These are phyloP conservation scores for Percopsis transmontana DNA, from an alignment of 2,113 vertebrate genomes.

Conservation along the genomic window DNA sequence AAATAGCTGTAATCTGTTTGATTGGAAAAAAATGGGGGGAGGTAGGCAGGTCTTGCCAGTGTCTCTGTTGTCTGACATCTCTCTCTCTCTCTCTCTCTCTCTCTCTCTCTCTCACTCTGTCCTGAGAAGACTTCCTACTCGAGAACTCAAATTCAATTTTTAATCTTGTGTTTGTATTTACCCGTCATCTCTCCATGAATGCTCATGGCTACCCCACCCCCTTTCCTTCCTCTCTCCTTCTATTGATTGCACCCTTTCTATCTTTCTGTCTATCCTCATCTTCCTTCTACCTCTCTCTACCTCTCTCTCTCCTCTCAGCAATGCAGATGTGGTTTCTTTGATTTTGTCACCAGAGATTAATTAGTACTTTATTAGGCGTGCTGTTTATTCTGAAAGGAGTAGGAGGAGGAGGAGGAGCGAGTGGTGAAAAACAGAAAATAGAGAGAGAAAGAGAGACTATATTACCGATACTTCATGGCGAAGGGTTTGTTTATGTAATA, in stretches of 20 bases:
- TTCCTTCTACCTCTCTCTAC: conserved; percentile 4
- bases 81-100: not conserved
- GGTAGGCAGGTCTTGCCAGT: no score
- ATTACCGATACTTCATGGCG: conserved; percentile 14
- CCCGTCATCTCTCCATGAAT: not conserved
- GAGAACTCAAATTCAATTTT: no score
- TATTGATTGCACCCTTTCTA: conserved; percentile 2
- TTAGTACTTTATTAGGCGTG: conserved; percentile 71
- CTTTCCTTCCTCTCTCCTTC: conserved; percentile 6
- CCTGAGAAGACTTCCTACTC: not conserved
- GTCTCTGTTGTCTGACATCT: not conserved
- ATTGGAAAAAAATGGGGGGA: no score
- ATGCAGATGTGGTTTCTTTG: conserved; percentile 75
- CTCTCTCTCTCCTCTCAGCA: conserved; percentile 42
- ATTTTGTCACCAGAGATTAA: conserved; percentile 77
- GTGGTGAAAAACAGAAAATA: not conserved
- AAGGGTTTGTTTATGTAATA: not conserved
- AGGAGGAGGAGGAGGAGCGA: not conserved
- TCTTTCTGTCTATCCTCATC: not conserved
- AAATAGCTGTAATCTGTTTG: no score
- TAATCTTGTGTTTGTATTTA: no score
- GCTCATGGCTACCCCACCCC: not conserved
- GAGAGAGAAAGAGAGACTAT: conserved; percentile 18
- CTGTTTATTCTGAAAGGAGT: conserved; percentile 65
- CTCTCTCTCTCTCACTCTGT: not conserved